phyloP scores from a whole-genome alignment of 2,113 vertebrate species.

The Aegotheles bennettii region DNA sequence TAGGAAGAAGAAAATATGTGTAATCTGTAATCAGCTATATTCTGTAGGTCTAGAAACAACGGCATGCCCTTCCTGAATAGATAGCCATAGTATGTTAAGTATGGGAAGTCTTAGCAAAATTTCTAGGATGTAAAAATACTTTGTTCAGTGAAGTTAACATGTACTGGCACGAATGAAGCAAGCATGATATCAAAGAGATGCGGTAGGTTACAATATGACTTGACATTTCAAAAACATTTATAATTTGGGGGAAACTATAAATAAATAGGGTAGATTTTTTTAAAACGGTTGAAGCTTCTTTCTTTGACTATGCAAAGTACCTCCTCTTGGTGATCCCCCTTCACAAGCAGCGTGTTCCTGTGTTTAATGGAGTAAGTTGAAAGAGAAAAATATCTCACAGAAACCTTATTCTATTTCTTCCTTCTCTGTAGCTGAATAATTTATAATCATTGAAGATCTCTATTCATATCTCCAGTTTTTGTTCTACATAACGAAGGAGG shows the following conservation, averaged over 20 bases:
- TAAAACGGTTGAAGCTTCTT: background rate
- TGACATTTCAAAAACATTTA: background rate
- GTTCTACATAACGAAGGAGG: background rate
- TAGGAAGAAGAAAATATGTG: background rate
- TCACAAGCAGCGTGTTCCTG: background rate
- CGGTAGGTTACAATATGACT: background rate
- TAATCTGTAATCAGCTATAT: background rate
- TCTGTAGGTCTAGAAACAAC: background rate
- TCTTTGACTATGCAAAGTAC: slow-evolving; percentile 11
- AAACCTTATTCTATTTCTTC: background rate
- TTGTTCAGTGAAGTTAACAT: background rate
- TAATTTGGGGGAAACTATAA: background rate
- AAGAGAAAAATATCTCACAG: background rate
- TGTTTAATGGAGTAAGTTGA: background rate
- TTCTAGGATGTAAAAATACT: background rate
- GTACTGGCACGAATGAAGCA: background rate
- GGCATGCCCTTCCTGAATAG: background rate
- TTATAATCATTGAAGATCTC: background rate
- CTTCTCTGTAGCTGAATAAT: background rate
- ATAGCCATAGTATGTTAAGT: background rate
- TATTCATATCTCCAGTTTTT: background rate
- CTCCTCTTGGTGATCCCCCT: background rate
- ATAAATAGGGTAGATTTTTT: background rate
- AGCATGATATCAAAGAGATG: background rate
- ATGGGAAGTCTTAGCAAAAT: background rate